phyloP scores from a whole-genome alignment of 1,140 invertebrate species.

The Solenopsis fugax region DNA sequence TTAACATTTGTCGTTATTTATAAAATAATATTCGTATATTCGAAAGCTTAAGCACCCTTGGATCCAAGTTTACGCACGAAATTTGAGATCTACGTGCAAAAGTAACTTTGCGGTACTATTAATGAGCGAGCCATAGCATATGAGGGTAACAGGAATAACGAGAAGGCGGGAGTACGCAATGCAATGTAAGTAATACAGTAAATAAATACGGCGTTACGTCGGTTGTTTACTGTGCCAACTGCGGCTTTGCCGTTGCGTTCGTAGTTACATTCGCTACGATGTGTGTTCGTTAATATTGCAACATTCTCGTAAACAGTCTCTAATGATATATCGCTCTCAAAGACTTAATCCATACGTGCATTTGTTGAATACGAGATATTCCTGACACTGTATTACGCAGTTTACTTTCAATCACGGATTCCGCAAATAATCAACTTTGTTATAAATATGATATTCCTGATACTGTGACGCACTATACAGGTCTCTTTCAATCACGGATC shows the following conservation, averaged over 20 bases:
- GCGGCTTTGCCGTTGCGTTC: constrained; percentile 27
- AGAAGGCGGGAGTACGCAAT: constrained; percentile 28
- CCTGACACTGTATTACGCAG: not conserved
- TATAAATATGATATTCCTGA: no score
- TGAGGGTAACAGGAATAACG: constrained; percentile 23
- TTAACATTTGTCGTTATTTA: not conserved
- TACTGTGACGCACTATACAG: no score
- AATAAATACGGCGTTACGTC: constrained; percentile 62
- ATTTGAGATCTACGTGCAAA: constrained; percentile 33
- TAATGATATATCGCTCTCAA: constrained; percentile 45
- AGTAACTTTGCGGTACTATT: constrained; percentile 41
- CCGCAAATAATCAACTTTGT: not conserved
- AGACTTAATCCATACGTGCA: constrained; percentile 19
- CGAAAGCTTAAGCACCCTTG: not conserved
- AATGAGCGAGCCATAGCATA: constrained; percentile 36
- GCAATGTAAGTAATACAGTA: constrained; percentile 63
- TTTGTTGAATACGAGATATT: not conserved
- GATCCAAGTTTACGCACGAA: constrained; percentile 21
- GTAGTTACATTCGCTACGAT: constrained; percentile 35
- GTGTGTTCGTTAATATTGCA: constrained; percentile 49
- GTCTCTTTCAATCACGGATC: no score
- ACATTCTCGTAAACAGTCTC: constrained; percentile 37
- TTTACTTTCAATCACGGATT: not conserved
- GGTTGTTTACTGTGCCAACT: constrained; percentile 43
- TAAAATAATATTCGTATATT: not conserved